Evolutionary conservation across 2,797 vertebrate species (phyloP), one percentile per base, ranked within the genome.

Genomic region (Cuculus canorus): DNA sequence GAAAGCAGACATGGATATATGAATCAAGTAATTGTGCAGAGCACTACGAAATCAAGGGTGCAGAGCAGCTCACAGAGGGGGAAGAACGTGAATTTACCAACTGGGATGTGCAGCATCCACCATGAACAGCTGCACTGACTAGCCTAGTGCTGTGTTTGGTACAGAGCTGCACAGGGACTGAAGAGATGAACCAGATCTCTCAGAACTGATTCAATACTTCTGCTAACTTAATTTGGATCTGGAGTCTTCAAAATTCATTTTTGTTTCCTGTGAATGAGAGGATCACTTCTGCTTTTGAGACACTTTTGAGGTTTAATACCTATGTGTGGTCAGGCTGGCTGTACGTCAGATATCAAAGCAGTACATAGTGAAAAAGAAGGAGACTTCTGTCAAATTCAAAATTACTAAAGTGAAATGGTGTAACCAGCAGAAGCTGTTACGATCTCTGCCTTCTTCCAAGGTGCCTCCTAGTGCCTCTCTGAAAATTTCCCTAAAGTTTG

Each of bases 201-300:
- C 37, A 80, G 76, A 53, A 39, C 16, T 75, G 76, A 76, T 88
- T 78, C 65, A 79, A 63, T 48, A 61, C 43, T 65, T 76, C 69
- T 53, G 11, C 35, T 87, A 79, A 69, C 32, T 82, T 77, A 81
- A 69, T 70, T 78, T 69, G 39, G 52, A 85, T 30, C 39, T n/a
- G 48, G 17, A 86, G 43, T 82, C 52, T 93, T 95, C 70, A 71
- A 90, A 86, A 87, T 16, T 75, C 0, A 5, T 39, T 92, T 88
- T 47, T 90, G 5, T 59, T 93, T 93, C 91, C 81, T 86, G 33
- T 65, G 70, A 94, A 84, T 3, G 5, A 91, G 77, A 76, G 41
- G 37, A 22, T 27, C 5, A 24, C 11, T 86, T 93, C 28, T 93
- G 68, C 47, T 93, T 81, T 59, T 0, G 6, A 90, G 52, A 73